phyloP scores from a whole-genome alignment of 2,113 vertebrate species.

The Oxyruncus cristatus region DNA sequence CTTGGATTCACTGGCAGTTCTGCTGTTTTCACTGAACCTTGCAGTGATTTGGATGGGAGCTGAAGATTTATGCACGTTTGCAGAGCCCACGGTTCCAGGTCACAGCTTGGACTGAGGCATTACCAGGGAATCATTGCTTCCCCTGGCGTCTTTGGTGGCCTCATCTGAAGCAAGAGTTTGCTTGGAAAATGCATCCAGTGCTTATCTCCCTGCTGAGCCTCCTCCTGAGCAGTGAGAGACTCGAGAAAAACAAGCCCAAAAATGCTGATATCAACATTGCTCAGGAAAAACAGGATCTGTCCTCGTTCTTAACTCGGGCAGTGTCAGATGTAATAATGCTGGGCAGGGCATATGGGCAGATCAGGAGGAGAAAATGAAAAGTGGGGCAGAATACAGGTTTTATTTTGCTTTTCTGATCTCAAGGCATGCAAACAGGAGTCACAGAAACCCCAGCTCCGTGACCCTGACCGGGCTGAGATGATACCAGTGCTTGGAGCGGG shows the following conservation, averaged over 20 bases:
- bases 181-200: background rate
- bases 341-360: background rate
- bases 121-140: background rate
- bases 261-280: background rate
- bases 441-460: rapidly evolving
- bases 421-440: rapidly evolving
- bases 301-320: rapidly evolving
- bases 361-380: rapidly evolving
- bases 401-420: background rate
- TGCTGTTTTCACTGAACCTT: slow-evolving; percentile 54
- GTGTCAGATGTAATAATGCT: rapidly evolving
- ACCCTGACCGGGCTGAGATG: background rate
- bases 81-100: slow-evolving; percentile 57
- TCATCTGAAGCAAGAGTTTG: background rate
- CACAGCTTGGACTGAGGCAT: slow-evolving; percentile 22
- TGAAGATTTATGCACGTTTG: slow-evolving; percentile 58
- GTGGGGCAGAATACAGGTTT: background rate
- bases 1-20: slow-evolving; percentile 25
- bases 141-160: slow-evolving; percentile 46
- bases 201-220: background rate
- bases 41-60: slow-evolving; percentile 43
- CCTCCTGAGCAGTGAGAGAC: background rate
- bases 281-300: background rate
- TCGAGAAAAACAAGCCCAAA: background rate
- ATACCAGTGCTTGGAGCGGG: rapidly evolving